Evolutionary conservation across 2,113 vertebrate genomes (phyloP).

Genomic region (Boulengeromyrus knoepffleri): DNA sequence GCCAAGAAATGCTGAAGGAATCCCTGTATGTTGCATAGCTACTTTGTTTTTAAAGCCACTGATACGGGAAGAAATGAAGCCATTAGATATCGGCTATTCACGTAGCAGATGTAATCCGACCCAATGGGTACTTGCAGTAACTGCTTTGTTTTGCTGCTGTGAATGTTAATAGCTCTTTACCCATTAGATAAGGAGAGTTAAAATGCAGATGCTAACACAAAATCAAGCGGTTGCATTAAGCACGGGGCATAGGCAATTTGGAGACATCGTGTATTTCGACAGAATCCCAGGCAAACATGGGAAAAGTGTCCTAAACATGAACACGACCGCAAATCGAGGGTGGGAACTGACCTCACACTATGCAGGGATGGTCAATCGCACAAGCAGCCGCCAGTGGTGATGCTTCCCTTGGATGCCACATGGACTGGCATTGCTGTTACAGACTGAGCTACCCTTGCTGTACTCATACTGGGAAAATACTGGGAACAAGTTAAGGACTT

Average conservation of each 20-base stretch:
- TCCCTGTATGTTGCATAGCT: not conserved
- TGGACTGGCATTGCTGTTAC: not conserved
- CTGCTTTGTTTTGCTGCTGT: not conserved
- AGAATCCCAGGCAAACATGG: not conserved
- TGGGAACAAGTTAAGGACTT: not conserved
- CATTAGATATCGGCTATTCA: not conserved
- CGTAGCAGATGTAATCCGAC: not conserved
- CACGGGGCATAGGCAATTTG: not conserved
- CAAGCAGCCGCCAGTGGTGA: not conserved
- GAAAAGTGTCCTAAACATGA: not conserved
- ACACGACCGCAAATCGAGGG: not conserved
- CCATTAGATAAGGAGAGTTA: not conserved
- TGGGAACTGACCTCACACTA: not conserved
- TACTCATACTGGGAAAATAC: not conserved
- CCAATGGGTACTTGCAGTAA: not conserved
- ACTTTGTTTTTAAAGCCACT: not conserved
- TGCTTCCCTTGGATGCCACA: not conserved
- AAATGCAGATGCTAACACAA: not conserved
- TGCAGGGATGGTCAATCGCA: not conserved
- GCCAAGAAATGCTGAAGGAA: not conserved
- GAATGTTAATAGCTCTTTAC: not conserved
- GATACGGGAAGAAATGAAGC: not conserved
- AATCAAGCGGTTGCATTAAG: not conserved
- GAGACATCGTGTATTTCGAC: not conserved
- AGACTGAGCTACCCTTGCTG: not conserved